Percentiles rank a stretch among this genome's conserved stretches.
phyloP scores from a whole-genome alignment of 2,113 vertebrate species.

The Microcebus murinus region DNA sequence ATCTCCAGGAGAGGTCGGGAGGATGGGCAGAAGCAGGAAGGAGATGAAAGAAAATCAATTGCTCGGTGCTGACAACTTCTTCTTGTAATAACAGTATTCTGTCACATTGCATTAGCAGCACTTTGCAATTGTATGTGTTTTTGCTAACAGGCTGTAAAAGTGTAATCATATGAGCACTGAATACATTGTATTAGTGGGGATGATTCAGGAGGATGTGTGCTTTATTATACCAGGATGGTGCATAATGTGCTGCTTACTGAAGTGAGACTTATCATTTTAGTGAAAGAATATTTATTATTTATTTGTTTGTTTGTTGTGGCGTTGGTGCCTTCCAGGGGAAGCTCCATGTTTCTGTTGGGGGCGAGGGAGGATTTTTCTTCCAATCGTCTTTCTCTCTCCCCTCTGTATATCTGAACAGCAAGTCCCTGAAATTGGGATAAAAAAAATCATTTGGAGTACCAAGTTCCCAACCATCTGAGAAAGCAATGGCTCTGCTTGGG shows the following conservation, averaged over 20 bases:
- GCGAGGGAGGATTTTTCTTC: not conserved
- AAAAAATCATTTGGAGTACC: not conserved
- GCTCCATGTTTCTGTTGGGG: not conserved
- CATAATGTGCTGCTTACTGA: constrained; percentile 78
- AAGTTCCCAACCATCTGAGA: constrained; percentile 47
- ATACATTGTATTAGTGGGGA: constrained; percentile 70
- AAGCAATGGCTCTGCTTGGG: constrained; percentile 28
- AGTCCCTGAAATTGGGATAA: constrained; percentile 27
- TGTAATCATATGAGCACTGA: constrained; percentile 77
- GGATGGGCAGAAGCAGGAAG: constrained; percentile 37
- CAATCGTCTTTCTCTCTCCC: not conserved
- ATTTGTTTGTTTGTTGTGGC: constrained; percentile 68
- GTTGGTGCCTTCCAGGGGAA: constrained; percentile 6
- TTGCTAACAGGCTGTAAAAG: constrained; percentile 78
- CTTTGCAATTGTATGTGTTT: constrained; percentile 75
- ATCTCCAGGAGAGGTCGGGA: constrained; percentile 55
- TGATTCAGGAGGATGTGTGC: constrained; percentile 39
- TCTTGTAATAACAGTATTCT: constrained; percentile 75
- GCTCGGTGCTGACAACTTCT: constrained; percentile 71
- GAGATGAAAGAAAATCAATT: constrained; percentile 73
- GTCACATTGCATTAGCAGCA: constrained; percentile 74
- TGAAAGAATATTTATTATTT: constrained; percentile 75
- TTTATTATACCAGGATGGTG: constrained; percentile 71
- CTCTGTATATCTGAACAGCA: not conserved
- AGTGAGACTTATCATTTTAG: constrained; percentile 75